These are phyloP conservation scores for Eciton burchellii DNA, from an alignment of 1,140 invertebrate species.

Conservation along the genomic window DNA sequence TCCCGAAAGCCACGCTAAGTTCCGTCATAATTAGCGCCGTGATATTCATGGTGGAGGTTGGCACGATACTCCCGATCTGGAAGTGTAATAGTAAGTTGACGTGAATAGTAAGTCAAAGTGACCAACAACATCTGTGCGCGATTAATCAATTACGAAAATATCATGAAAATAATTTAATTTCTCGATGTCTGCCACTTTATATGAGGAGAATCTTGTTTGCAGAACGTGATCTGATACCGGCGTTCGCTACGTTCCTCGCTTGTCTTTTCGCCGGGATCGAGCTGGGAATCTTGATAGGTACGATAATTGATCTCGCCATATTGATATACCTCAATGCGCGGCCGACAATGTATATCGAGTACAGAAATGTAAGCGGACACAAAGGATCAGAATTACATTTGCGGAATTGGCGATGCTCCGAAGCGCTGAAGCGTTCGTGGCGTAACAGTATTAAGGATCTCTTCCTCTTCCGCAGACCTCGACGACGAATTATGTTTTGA, in stretches of 20 bases:
- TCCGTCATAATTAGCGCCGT: constrained; percentile 95
- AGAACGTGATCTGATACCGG: constrained; percentile 93
- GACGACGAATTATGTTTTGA: constrained; percentile 79
- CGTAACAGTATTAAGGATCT: background rate
- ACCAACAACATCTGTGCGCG: background rate
- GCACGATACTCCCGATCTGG: constrained; percentile 91
- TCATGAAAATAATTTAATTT: background rate
- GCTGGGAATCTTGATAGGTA: constrained; percentile 93
- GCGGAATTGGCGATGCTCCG: no score
- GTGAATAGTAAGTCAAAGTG: constrained; percentile 13
- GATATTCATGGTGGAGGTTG: constrained; percentile 93
- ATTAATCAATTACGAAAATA: no score
- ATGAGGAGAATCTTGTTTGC: background rate
- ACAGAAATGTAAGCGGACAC: constrained; percentile 85
- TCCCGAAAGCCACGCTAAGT: constrained; percentile 92
- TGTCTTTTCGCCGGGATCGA: constrained; percentile 92
- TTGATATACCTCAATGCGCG: constrained; percentile 92
- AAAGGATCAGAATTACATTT: constrained; percentile 34
- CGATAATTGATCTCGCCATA: constrained; percentile 91
- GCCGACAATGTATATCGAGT: constrained; percentile 88
- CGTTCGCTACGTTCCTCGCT: constrained; percentile 90
- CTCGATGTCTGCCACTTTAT: background rate
- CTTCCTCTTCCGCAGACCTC: constrained; percentile 64
- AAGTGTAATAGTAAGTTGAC: constrained; percentile 89
- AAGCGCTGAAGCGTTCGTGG: no score